Conservation (phyloP, 2,888 invertebrate genomes). For the Pteria penguin region DNA sequence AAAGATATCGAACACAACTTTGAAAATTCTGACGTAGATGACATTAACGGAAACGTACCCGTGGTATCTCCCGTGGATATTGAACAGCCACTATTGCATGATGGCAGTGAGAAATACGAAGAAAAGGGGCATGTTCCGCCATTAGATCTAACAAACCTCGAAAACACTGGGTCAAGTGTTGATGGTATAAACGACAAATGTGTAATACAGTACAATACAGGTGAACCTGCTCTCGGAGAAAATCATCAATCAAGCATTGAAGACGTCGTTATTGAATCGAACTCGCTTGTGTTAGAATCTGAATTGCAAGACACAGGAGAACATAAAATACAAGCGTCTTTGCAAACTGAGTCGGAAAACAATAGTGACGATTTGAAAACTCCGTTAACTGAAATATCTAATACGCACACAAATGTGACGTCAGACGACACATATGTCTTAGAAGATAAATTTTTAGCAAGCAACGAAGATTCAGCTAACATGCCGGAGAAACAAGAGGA, state of each 20-base stretch:
- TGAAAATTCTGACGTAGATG: neutral
- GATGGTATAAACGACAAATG: neutral
- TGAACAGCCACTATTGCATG: neutral
- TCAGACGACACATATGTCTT: neutral
- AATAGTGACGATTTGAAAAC: neutral
- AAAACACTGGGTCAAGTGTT: neutral
- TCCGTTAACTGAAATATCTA: neutral
- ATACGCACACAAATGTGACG: neutral
- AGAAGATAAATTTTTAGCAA: neutral
- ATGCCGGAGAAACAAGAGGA: slow-evolving; percentile 35
- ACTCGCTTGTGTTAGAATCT: neutral
- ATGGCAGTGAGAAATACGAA: neutral
- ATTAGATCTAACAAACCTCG: neutral
- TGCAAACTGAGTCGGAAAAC: neutral
- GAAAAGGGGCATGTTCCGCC: neutral
- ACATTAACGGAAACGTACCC: neutral
- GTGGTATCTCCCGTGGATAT: neutral
- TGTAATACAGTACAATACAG: no score
- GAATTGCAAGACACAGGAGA: neutral
- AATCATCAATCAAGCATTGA: neutral
- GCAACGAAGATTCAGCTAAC: neutral
- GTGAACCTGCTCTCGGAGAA: neutral
- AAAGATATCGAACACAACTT: neutral
- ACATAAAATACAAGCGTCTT: neutral
- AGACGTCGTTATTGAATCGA: neutral